Evolutionary conservation across 2,113 vertebrate species (phyloP), one percentile per base, ranked within the genome.

Genomic region (Oryzias melastigma): DNA sequence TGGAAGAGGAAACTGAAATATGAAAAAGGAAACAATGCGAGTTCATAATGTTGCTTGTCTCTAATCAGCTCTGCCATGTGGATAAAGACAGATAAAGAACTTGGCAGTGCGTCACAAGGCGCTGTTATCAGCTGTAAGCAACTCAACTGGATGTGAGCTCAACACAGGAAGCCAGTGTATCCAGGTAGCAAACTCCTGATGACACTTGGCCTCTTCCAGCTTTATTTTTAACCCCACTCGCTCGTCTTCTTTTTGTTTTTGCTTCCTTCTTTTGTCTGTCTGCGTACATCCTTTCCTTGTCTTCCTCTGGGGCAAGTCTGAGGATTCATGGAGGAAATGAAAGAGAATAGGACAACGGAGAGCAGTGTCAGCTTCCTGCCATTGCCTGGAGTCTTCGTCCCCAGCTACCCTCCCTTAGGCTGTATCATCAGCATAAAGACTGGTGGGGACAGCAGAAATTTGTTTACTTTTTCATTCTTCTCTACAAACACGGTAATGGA

Each of bases 71-170:
- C 85, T 81, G 82, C 87, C 87, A 85, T 81, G 78, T 80, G 71
- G 82, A 84, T 85, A 89, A 89, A 90, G 78, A 80, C 67, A 89
- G 89, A 91, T 90, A 88, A 90, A 89, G 79, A 91, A 83, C 78
- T 89, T 90, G 88, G 86, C 89, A 85, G 79, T 68, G 78, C 75
- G 70, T 89, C 80, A 75, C 65, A 43, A 68, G 75, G 82, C 83
- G 77, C 81, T 74, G 81, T 87, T 88, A 89, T 89, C 86, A 73
- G 82, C 76, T 74, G 56, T 78, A 78, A 73, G 71, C 66, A 77
- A 89, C 80, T 82, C 79, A 71, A 76, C 71, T 81, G 80, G 71
- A 85, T 73, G 81, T 81, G 73, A 74, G 51, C 55, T 76, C 72
- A 65, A 81, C 68, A 69, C 75, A 79, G 71, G 68, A 75, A 76